Percentiles rank a stretch among this genome's conserved stretches.
Evolutionary conservation across 2,113 vertebrate genomes (phyloP).

Genomic region (Cavia aperea): DNA sequence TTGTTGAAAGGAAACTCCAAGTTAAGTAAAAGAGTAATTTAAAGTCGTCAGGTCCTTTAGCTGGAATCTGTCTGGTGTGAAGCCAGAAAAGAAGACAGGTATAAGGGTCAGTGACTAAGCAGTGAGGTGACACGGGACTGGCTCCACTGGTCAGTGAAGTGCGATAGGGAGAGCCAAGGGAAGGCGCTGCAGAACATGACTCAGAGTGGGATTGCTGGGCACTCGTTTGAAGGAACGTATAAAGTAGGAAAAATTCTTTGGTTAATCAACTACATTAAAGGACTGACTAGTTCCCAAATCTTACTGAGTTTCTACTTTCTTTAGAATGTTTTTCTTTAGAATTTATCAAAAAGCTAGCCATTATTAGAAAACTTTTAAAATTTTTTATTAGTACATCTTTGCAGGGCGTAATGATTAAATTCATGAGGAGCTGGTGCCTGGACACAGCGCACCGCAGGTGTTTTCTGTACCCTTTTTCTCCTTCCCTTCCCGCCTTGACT

Average conservation of each 20-base stretch:
- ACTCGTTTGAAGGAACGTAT: background rate
- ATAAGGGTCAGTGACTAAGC: background rate
- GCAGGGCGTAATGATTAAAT: too few relatives aligned
- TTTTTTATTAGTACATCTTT: background rate
- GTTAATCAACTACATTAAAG: background rate
- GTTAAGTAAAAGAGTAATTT: background rate
- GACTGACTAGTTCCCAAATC: background rate
- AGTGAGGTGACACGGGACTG: background rate
- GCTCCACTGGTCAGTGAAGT: background rate
- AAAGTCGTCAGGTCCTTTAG: background rate
- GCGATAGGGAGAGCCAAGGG: background rate
- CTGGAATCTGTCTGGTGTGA: background rate
- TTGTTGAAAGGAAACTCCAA: background rate
- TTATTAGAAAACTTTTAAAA: background rate
- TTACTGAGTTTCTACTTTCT: background rate
- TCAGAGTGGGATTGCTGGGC: background rate
- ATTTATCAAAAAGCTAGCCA: background rate
- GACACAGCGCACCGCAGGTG: background rate
- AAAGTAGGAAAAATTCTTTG: background rate
- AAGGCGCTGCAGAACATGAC: accelerated
- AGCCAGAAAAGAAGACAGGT: accelerated
- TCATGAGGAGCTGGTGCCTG: background rate
- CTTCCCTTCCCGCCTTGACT: background rate
- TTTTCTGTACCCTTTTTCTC: background rate
- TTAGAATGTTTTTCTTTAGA: background rate